phyloP scores from a whole-genome alignment of 2,888 invertebrate species.

The Aspidiotus rigidus region DNA sequence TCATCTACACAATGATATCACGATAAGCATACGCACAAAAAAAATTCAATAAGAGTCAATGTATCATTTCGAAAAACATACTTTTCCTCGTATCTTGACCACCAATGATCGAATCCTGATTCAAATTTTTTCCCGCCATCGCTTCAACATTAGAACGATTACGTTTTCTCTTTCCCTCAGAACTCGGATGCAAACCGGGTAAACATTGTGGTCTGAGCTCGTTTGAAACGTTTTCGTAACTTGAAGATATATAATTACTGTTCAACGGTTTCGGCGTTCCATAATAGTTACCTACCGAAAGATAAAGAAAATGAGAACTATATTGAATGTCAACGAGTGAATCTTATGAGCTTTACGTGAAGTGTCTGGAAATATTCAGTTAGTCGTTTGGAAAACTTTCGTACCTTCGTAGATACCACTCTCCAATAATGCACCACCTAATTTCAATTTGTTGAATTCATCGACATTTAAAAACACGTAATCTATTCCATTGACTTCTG shows the following conservation, averaged over 20 bases:
- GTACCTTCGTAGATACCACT: constrained; percentile 55
- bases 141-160: constrained; percentile 51
- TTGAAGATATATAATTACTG: constrained; percentile 41
- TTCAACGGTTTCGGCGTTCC: constrained; percentile 51
- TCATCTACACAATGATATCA: constrained; percentile 11
- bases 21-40: neutral
- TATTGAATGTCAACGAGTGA: neutral
- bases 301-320: neutral
- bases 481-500: constrained; percentile 54
- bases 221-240: constrained; percentile 2
- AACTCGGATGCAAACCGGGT: constrained; percentile 48
- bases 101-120: constrained; percentile 31
- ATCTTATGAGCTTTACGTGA: neutral
- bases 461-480: constrained; percentile 52
- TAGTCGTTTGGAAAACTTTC: neutral
- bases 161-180: constrained; percentile 48
- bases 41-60: too few relatives aligned
- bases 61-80: neutral
- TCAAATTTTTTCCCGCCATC: constrained; percentile 44
- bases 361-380: neutral
- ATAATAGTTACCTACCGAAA: constrained; percentile 46
- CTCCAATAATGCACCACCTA: constrained; percentile 51
- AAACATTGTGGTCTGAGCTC: constrained; percentile 37
- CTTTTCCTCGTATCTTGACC: constrained; percentile 11
- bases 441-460: constrained; percentile 50